Evolutionary conservation across 2,797 vertebrate species (phyloP).

Genomic region (Peromyscus eremicus): DNA sequence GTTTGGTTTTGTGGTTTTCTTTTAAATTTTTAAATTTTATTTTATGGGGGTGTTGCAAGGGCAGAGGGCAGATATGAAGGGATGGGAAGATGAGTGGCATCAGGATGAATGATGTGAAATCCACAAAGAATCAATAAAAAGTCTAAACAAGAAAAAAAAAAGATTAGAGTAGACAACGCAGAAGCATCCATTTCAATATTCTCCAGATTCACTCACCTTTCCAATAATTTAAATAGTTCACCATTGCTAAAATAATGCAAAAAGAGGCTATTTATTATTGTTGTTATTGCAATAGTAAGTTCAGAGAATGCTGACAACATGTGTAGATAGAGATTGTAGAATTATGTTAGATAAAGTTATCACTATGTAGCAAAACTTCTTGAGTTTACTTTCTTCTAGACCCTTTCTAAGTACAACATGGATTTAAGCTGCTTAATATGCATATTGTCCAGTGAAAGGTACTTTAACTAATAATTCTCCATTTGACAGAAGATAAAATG

Average conservation of each 20-base stretch:
- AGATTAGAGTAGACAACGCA: not conserved
- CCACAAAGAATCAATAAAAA: too few relatives aligned
- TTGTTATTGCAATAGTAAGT: not conserved
- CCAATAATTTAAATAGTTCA: conserved; percentile 23
- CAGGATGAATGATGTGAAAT: too few relatives aligned
- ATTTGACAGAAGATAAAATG: not conserved
- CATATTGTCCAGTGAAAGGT: not conserved
- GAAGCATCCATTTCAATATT: conserved; percentile 10
- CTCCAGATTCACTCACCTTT: conserved; percentile 28
- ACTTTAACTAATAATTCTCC: not conserved
- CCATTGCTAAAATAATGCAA: conserved; percentile 22
- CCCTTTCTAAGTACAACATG: not conserved
- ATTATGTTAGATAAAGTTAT: conserved; percentile 18
- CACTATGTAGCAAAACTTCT: not conserved
- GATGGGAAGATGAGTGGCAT: too few relatives aligned
- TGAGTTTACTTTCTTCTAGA: not conserved
- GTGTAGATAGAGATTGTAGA: not conserved
- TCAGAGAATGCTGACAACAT: not conserved
- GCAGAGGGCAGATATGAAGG: too few relatives aligned
- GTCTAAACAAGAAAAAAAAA: too few relatives aligned
- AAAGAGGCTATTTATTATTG: conserved; percentile 5
- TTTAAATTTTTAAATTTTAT: too few relatives aligned
- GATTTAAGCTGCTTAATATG: not conserved
- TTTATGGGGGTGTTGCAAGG: too few relatives aligned
- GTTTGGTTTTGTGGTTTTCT: too few relatives aligned